Evolutionary conservation across 2,888 invertebrate genomes (phyloP), one percentile per base, ranked within the genome.

Genomic region (Macrosiphum euphorbiae): DNA sequence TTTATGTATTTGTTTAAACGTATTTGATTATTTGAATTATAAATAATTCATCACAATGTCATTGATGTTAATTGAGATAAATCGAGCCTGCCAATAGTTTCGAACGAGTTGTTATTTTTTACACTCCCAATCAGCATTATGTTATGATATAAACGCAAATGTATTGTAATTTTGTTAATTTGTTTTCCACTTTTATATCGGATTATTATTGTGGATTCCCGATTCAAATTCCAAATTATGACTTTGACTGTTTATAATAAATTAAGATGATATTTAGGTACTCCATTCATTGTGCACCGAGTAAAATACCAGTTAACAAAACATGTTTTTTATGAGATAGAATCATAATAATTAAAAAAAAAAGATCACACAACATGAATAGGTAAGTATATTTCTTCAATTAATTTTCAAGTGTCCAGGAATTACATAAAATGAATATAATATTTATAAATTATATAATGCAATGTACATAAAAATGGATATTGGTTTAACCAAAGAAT

Each of bases 151-250:
- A 78, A 78, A 78, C 16, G 20, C 16, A 35, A 78, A 78, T 78
- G 7, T 20, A 78, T 35, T 35, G 35, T 78, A 35, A 35, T 78
- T 78, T 8, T 35, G 35, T 26, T 78, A 78, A 78, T 78, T 78
- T 78, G 78, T 78, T 78, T 78, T 20, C 78, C 78, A 78, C 78
- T 78, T 78, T 78, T 67, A 67, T 67, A 67, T 78, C 35, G 20
- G 35, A 78, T 78, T 35, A 78, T 20, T 78, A 35, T 78, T 78
- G 35, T 78, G 78, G 20, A 78, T 78, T 44, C 7, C 44, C 44
- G 44, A 44, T 44, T 20, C 35, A 78, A 78, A 78, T 78, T 78
- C 20, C 20, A 78, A 35, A 78, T 78, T 20, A 78, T 35, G 35
- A 78, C 8, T 67, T n/a, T 78, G 8, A 20, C 35, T 2, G 20